Evolutionary conservation across 2,888 invertebrate species (phyloP), one percentile per base, ranked within the genome.

Genomic region (Drosophila formosana): DNA sequence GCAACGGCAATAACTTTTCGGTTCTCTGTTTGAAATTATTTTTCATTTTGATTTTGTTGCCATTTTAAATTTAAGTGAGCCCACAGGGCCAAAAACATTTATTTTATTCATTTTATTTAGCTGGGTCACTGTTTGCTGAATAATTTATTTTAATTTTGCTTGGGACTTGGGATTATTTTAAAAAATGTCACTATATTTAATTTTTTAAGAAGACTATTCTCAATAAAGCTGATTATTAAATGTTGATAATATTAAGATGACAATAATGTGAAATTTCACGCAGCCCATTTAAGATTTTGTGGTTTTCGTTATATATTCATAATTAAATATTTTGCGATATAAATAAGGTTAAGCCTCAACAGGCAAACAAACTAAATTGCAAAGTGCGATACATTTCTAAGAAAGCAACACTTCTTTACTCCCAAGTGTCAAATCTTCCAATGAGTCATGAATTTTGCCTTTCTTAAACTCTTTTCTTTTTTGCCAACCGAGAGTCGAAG

Each of bases 381-480:
- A 65, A 65, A 70, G 64, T 71, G 47, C 68, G 57, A 64, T 66
- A 53, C 50, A 71, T 72, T 82, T 84, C 82, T 84, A 71, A 80
- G 82, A 82, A 84, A 56, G 57, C 50, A 71, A 69, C 45, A 47
- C 47, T 70, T 66, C 65, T 60, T 60, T 51, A 64, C 50, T 68
- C 58, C 55, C 63, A 69, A 69, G 62, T 51, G 47, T 49, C 34
- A 23, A 66, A 73, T 64, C 62, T 65, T 63, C 65, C 67, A 57
- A 28, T 85, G 83, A 85, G 69, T 85, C 83, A 83, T 82, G 69
- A 53, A 13, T 61, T 67, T 67, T 56, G 78, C 62, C 70, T 74
- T 80, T 76, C 82, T 72, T 56, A 49, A 53, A 63, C 41, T 39
- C 37, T 41, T 46, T 28, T 25, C 7, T 23, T 51, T 26, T 32